These are phyloP conservation scores for Dromiciops gliroides DNA, from an alignment of 2,113 vertebrate genomes.

Conservation along the genomic window DNA sequence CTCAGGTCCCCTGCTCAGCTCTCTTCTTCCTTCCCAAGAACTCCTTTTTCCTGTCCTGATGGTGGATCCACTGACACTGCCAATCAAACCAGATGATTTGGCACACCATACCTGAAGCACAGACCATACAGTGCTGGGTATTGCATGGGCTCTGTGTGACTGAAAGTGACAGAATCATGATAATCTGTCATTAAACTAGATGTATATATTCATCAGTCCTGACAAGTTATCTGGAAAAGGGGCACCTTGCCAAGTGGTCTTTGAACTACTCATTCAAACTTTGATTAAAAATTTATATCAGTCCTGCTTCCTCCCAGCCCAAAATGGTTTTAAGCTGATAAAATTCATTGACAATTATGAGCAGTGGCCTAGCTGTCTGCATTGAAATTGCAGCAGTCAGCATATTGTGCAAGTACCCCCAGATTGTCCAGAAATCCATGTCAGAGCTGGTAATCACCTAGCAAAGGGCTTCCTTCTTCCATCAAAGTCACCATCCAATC, in stretches of 20 bases:
- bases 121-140: neutral
- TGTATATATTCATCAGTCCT: neutral
- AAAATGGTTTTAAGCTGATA: neutral
- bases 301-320: neutral
- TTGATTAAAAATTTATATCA: constrained; percentile 5
- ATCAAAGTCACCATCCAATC: neutral
- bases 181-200: neutral
- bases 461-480: neutral
- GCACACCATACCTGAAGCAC: neutral
- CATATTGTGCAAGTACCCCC: neutral
- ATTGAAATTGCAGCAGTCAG: neutral
- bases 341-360: neutral
- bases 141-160: neutral
- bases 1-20: neutral
- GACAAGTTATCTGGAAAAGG: neutral
- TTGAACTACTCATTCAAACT: neutral
- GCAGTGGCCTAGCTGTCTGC: neutral
- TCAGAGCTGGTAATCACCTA: neutral
- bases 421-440: neutral
- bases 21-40: neutral
- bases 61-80: neutral
- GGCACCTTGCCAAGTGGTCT: neutral
- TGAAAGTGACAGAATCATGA: neutral
- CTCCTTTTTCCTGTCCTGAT: neutral
- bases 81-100: neutral